Evolutionary conservation across 1,140 invertebrate genomes (phyloP), one percentile per base, ranked within the genome.

Genomic region (Babylonia areolata): DNA sequence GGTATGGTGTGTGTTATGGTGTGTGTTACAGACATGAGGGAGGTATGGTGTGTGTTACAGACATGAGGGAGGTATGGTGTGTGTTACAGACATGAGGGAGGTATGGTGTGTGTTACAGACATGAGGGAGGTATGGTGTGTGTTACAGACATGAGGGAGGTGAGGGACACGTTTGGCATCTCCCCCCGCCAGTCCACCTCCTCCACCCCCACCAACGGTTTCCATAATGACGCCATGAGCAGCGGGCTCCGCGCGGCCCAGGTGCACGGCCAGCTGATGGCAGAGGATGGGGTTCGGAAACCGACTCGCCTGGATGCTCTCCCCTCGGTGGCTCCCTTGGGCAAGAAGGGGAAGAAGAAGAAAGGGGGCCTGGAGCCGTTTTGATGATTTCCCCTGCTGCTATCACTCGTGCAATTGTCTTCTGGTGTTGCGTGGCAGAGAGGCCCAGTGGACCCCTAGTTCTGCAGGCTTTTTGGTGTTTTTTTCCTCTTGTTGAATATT

Each of bases 261-360:
- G 91, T 92, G 39, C 92, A 92, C 77, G 91, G 91, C 15, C 89
- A 91, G 79, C 79, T 92, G 17, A 82, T 89, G 58, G 85, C 78
- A 42, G 89, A 92, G 37, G 90, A 90, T 23, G 51, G 78, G 3
- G 64, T 90, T 37, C 85, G 92, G 54, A 90, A 90, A 85, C 93
- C 94, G 0, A 89, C 86, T 23, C 88, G 92, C 33, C 87, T 94
- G 9, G 91, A 94, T 81, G 91, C 93, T 2, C 88, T 94, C 40
- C 92, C 91, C 2, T 64, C 91, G 15, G 87, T 90, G 6, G 64
- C 31, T 11, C 28, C 78, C 0, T 87, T 89, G 15, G 83, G 87
- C 17, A 91, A 90, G 81, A 91, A 88, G 89, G 84, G 77, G 85
- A 91, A 86, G 87, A 92, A 91, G 87, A 92, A 90, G 85, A 88